phyloP scores from a whole-genome alignment of 2,797 vertebrate genomes.

The Lindbergichthys nudifrons region DNA sequence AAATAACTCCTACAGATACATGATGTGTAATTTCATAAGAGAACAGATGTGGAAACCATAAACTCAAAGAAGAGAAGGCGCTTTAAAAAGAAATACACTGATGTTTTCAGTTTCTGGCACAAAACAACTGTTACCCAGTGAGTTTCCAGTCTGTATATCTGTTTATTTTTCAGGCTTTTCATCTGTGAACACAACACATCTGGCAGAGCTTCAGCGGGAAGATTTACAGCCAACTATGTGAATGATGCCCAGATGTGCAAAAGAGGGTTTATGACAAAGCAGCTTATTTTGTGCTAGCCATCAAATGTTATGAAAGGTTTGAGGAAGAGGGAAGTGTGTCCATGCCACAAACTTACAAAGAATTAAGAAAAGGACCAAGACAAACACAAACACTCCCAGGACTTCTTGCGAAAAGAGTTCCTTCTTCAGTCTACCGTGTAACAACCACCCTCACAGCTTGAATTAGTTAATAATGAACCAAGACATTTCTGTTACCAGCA shows the following conservation, averaged over 20 bases:
- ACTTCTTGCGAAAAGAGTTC: not conserved
- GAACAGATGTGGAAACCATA: not conserved
- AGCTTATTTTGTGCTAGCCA: not conserved
- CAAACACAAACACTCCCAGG: slow-evolving; percentile 5
- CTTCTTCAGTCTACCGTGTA: slow-evolving; percentile 6
- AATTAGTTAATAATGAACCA: slow-evolving; percentile 59
- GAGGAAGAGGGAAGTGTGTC: not conserved
- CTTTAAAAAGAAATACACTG: not conserved
- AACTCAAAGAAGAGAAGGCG: not conserved
- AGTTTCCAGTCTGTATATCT: slow-evolving; percentile 1
- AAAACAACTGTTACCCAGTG: not conserved
- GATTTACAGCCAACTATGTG: slow-evolving; percentile 11
- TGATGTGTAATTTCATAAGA: not conserved
- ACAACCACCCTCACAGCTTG: not conserved
- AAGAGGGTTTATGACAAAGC: slow-evolving; percentile 14
- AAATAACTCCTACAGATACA: not conserved
- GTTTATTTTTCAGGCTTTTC: slow-evolving; percentile 14
- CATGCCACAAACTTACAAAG: not conserved
- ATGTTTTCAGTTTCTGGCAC: not conserved
- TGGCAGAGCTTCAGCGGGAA: slow-evolving; percentile 25
- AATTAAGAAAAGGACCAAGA: not conserved
- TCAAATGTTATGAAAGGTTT: not conserved
- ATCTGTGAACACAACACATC: slow-evolving; percentile 36
- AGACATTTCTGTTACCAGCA: slow-evolving; percentile 35
- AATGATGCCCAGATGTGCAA: slow-evolving; percentile 22